Base-by-base conservation (phyloP, 2,113 vertebrate species). In the Kobus ellipsiprymnus region DNA sequence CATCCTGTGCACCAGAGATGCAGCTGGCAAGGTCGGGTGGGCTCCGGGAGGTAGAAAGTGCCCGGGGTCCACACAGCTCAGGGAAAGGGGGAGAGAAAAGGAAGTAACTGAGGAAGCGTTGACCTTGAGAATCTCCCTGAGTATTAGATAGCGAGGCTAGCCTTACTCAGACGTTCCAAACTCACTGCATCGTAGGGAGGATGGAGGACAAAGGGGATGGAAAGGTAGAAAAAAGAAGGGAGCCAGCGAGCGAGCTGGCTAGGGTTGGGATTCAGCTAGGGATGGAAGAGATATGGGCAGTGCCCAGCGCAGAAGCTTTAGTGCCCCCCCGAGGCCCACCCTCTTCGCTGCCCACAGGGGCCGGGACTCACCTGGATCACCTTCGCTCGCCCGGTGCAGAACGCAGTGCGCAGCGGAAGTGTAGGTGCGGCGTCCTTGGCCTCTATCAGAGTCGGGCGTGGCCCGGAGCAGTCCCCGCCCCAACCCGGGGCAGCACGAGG, bases 81-180 rank as follows among this genome's bases (percentile, higher is more conserved):
- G 54, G 46, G 25, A 83, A 25, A 36, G 10, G 29, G 13, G 52
- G 64, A 48, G 82, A 90, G 52, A 16, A 36, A 60, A 80, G 46
- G 40, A 84, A 44, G 40, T 21, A 82, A 64, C 11, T 2, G 29
- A 25, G 78, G 67, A 55, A 74, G 50, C 15, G 60, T 1, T 98
- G 97, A 98, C 97, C 98, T 98, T 97, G 98, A 95, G 71, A 67
- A 16, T 91, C 71, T 74, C 54, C 85, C 89, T 16, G 91, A 50
- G 46, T 82, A 27, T 25, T 3, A 33, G 6, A 54, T 0, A 21
- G 30, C 25, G 6, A 54, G 57, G 67, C 33, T 15, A 15, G 30
- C 46, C 74, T 54, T 2, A 21, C 27, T 23, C 1, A 23, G 60
- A 48, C 6, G 15, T 74, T 44, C 36, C 83, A 59, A 84, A 50